phyloP scores from a whole-genome alignment of 1,140 invertebrate genomes.

The Camponotus vicinus region DNA sequence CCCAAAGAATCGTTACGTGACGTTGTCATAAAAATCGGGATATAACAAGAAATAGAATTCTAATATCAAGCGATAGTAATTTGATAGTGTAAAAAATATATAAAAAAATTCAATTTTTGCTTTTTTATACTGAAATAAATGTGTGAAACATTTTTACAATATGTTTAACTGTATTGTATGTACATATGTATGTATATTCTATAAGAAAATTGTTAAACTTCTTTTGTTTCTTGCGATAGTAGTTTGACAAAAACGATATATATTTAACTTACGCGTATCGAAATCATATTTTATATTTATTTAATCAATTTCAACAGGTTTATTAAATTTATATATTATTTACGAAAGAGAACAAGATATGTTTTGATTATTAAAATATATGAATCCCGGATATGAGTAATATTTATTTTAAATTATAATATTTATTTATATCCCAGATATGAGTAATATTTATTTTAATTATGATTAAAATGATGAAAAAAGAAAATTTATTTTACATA shows the following conservation, averaged over 20 bases:
- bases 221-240: not conserved
- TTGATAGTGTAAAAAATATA: not conserved
- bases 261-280: not conserved
- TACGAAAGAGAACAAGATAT: not conserved
- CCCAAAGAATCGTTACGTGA: conserved; percentile 33
- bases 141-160: not conserved
- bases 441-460: too few species aligned
- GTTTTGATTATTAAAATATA: not conserved
- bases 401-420: not conserved
- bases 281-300: not conserved
- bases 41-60: conserved; percentile 27
- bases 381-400: not conserved
- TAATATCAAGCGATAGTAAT: conserved; percentile 16
- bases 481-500: too few species aligned
- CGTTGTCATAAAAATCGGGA: conserved; percentile 39
- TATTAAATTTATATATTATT: not conserved
- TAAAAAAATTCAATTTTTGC: conserved; percentile 25
- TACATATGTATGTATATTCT: not conserved
- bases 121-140: not conserved
- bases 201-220: not conserved
- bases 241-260: too few species aligned
- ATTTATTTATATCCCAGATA: too few species aligned
- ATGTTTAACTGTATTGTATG: not conserved
- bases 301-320: not conserved
- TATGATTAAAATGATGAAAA: too few species aligned